phyloP scores from a whole-genome alignment of 2,888 invertebrate species.

The Electrophaes corylata region DNA sequence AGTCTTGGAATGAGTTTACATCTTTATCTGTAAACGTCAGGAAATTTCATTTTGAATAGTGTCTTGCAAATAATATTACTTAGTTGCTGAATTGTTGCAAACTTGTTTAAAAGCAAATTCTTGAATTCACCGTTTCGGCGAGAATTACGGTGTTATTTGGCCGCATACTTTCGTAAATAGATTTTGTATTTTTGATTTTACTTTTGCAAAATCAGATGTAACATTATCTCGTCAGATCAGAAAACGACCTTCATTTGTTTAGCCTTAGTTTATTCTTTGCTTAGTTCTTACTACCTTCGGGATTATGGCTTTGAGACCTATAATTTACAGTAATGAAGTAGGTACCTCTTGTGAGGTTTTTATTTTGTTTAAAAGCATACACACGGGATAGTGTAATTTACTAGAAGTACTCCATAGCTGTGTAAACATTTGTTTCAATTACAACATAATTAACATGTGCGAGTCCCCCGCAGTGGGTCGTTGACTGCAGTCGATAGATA shows the following conservation, averaged over 20 bases:
- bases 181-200: no score
- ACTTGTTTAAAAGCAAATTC: neutral
- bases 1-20: slow-evolving; percentile 3
- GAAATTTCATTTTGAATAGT: neutral
- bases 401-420: slow-evolving; percentile 8
- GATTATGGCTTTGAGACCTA: neutral
- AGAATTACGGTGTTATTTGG: no score
- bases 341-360: neutral
- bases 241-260: no score
- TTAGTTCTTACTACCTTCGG: neutral
- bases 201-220: no score
- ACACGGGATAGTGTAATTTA: neutral
- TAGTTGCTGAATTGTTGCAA: slow-evolving; percentile 2
- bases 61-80: neutral
- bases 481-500: slow-evolving; percentile 25
- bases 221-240: no score
- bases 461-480: slow-evolving; percentile 36
- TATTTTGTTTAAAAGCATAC: neutral
- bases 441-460: slow-evolving; percentile 32
- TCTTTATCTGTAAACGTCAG: neutral
- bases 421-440: slow-evolving; percentile 36
- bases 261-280: neutral
- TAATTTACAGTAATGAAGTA: neutral
- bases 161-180: no score
- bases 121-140: neutral